These are phyloP conservation scores for Temnopleurus reevesii DNA, from an alignment of 53 echinoderm and acorn worm genomes.

Conservation along the genomic window DNA sequence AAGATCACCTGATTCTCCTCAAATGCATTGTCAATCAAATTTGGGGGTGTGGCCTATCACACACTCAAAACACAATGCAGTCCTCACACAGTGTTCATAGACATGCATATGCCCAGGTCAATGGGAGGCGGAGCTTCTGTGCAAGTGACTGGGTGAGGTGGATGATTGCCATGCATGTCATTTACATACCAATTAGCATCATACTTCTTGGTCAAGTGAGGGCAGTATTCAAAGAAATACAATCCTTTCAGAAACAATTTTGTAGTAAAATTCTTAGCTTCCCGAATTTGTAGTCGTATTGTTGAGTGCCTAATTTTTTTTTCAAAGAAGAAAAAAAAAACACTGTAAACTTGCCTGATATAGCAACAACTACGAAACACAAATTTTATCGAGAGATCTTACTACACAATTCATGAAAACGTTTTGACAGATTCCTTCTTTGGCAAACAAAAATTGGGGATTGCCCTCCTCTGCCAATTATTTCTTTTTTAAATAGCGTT, in stretches of 20 bases:
- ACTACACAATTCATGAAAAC: background rate
- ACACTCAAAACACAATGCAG: background rate
- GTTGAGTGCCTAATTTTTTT: no score
- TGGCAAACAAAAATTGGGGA: no score
- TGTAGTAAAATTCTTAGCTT: background rate
- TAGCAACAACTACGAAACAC: background rate
- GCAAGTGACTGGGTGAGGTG: background rate
- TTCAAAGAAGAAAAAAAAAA: background rate
- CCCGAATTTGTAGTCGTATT: no score
- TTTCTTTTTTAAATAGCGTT: no score
- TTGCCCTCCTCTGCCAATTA: no score
- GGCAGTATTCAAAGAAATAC: background rate
- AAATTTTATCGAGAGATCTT: no score
- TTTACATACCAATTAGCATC: background rate
- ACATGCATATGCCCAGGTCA: background rate
- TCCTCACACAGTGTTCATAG: background rate
- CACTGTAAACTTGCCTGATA: background rate
- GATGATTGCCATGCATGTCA: background rate
- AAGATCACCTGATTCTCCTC: conserved; percentile 12
- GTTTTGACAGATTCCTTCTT: no score
- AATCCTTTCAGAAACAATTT: background rate
- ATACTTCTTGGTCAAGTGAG: background rate
- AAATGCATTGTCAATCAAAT: background rate
- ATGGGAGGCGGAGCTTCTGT: background rate
- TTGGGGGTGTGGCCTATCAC: conserved; percentile 13